Conservation (phyloP, 1,140 invertebrate species). For the Orchesella cincta region DNA sequence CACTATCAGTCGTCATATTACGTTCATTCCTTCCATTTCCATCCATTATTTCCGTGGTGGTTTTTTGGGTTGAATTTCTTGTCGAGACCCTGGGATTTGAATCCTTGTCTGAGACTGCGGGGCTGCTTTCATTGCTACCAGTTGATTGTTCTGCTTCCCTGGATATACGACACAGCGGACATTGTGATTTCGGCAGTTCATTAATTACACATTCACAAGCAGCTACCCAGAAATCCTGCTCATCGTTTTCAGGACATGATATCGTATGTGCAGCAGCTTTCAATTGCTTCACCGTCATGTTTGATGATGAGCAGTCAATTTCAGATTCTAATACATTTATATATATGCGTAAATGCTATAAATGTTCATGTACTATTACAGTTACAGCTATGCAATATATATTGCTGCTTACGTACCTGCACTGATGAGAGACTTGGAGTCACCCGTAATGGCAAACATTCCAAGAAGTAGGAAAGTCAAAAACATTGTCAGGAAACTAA, state of each 20-base stretch:
- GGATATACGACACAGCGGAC: background rate
- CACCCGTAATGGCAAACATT: too few relatives aligned
- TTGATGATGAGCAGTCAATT: background rate
- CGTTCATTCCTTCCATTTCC: too few relatives aligned
- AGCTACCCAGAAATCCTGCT: background rate
- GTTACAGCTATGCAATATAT: too few relatives aligned
- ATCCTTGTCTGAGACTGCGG: background rate
- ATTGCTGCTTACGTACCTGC: too few relatives aligned
- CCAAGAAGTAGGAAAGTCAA: too few relatives aligned
- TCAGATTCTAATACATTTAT: too few relatives aligned
- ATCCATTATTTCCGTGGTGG: too few relatives aligned
- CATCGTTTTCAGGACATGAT: background rate
- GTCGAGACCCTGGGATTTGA: background rate
- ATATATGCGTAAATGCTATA: too few relatives aligned
- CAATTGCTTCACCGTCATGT: background rate
- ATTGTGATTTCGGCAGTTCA: background rate
- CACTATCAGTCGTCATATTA: background rate
- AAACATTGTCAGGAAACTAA: too few relatives aligned
- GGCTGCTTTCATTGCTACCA: background rate
- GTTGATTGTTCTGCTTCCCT: background rate
- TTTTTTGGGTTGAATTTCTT: background rate
- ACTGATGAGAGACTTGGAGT: too few relatives aligned
- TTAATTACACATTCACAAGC: slow-evolving; percentile 2
- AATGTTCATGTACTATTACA: too few relatives aligned
- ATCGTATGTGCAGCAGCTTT: background rate